Evolutionary conservation across 2,113 vertebrate species (phyloP), one percentile per base, ranked within the genome.

Genomic region (Onychorhynchus coronatus): DNA sequence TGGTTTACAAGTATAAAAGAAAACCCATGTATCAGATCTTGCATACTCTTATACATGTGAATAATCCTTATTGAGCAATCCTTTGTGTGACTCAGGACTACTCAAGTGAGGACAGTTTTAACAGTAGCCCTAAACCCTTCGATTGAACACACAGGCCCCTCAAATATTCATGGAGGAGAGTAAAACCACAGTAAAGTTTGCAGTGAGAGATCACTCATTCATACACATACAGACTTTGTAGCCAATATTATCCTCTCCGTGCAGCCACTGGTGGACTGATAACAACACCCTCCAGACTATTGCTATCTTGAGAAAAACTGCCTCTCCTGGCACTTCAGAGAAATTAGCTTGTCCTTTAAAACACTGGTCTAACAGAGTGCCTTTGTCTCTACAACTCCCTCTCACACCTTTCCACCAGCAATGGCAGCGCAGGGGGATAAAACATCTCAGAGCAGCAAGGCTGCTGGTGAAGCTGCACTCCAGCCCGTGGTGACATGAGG

Each of bases 1-100:
- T 84, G 47, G 52, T 92, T 95, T 75, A 95, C 93, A 95, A 78
- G 20, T 91, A 89, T 41, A 81, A 89, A 91, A 92, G 53, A 89
- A 90, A 79, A 58, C 9, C 8, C 62, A 23, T 1, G 5, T 50
- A 67, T 56, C 52, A 88, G 67, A 70, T 19, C 55, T 93, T 77
- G 41, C 46, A 77, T 41, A 73, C 22, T 55, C 30, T 91, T 80
- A 77, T 2, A 91, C 35, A 71, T 0, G 7, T 47, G 39, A 93
- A 81, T 31, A 86, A 89, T 25, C 37, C 41, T 79, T 73, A 56
- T 2, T 28, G 58, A 91, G 58, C 33, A 79, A 73, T 44, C 44
- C 37, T 44, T 41, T 49, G 37, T 47, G 62, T 41, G 16, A 80
- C 46, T 56, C 27, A 3, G 47, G 90, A 70, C 53, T 70, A 73